Conservation (phyloP, 2,888 invertebrate genomes). For the Harmothoe impar region DNA sequence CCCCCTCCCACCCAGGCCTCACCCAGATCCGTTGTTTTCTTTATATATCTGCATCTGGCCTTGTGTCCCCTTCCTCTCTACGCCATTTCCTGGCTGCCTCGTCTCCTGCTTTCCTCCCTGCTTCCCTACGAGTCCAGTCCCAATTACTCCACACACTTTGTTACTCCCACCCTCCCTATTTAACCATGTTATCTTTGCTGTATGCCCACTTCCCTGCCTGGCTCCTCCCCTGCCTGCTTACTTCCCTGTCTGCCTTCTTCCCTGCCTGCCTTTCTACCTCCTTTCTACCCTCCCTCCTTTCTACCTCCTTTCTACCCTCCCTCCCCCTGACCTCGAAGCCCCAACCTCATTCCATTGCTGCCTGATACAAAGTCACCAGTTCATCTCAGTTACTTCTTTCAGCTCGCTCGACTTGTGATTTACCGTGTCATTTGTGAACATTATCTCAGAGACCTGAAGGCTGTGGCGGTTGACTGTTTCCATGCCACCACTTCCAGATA, state of each 20-base stretch:
- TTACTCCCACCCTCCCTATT: too few relatives aligned
- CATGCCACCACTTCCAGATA: background rate
- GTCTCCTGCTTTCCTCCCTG: too few relatives aligned
- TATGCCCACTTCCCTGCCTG: too few relatives aligned
- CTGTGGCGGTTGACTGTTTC: background rate
- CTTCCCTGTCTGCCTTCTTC: too few relatives aligned
- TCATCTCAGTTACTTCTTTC: background rate
- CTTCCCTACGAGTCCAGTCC: too few relatives aligned
- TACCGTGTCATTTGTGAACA: conserved; percentile 41
- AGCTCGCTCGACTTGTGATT: conserved; percentile 45
- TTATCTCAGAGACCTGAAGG: background rate
- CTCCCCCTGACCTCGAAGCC: background rate
- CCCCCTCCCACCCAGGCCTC: too few relatives aligned
- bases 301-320: background rate
- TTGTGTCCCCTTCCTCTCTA: background rate
- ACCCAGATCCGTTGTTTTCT: too few relatives aligned
- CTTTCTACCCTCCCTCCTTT: too few relatives aligned
- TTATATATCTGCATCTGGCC: background rate
- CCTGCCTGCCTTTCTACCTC: background rate
- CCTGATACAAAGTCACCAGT: background rate
- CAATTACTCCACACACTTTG: too few relatives aligned
- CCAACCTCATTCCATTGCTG: too few relatives aligned
- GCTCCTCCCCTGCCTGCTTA: too few relatives aligned
- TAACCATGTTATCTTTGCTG: too few relatives aligned
- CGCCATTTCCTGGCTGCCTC: background rate